phyloP scores from a whole-genome alignment of 1,140 invertebrate genomes.

The Diplogasteroides magnus region DNA sequence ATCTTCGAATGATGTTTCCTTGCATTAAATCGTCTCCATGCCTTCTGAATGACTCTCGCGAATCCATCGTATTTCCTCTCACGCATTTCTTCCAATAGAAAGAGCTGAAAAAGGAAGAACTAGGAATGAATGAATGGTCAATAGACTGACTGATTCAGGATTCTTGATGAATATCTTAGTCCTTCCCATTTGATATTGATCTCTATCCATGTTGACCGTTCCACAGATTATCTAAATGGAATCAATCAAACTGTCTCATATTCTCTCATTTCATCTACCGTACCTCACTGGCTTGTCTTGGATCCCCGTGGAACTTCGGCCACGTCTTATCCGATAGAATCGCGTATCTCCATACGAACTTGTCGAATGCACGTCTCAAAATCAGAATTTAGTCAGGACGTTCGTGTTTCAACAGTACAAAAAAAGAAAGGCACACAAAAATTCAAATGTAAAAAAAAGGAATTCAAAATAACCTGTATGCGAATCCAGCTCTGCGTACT shows the following conservation, averaged over 20 bases:
- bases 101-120: constrained; percentile 61
- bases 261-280: not conserved
- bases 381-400: too few relatives aligned
- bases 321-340: constrained; percentile 70
- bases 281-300: constrained; percentile 60
- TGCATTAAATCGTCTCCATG: constrained; percentile 69
- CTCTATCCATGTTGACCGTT: constrained; percentile 64
- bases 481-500: constrained; percentile 67
- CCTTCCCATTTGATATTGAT: constrained; percentile 70
- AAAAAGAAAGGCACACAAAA: too few relatives aligned
- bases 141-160: constrained; percentile 66
- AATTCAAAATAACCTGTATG: constrained; percentile 58
- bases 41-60: constrained; percentile 70
- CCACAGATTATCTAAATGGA: constrained; percentile 63
- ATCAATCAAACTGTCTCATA: not conserved
- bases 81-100: constrained; percentile 69
- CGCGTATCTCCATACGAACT: constrained; percentile 64
- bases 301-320: constrained; percentile 65
- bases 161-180: constrained; percentile 74
- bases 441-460: not conserved
- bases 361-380: constrained; percentile 60
- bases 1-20: constrained; percentile 64
- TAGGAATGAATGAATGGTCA: not conserved
- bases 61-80: constrained; percentile 70
- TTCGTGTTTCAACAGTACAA: too few relatives aligned